A percentile compares a stretch with the other conserved stretches of the same genome.
Evolutionary conservation across 2,888 invertebrate genomes (phyloP).

Genomic region (Litoditis marina): DNA sequence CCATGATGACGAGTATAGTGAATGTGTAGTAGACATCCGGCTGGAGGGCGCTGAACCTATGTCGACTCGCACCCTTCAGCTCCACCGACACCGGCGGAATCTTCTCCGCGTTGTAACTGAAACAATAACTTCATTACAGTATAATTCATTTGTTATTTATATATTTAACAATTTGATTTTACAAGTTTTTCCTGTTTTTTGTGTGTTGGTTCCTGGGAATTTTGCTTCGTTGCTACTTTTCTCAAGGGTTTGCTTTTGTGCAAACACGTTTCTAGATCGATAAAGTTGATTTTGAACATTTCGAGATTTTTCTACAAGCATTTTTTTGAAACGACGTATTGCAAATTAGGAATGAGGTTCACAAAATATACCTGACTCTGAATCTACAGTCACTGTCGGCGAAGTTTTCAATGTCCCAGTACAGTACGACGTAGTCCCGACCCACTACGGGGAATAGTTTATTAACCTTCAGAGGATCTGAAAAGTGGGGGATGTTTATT

Average conservation of each 20-base stretch:
- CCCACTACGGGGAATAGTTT: conserved; percentile 56
- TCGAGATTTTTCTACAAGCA: no score
- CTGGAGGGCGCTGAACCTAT: conserved; percentile 51
- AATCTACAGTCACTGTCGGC: conserved; percentile 57
- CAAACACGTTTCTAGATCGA: not conserved
- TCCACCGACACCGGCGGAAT: conserved; percentile 43
- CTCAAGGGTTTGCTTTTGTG: no score
- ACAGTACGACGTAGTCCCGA: conserved; percentile 52
- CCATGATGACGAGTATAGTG: conserved; percentile 59
- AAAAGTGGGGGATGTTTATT: no score
- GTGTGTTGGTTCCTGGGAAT: no score
- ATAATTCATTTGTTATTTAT: no score
- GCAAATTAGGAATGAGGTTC: no score
- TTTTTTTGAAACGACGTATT: no score
- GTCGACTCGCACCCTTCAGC: conserved; percentile 44
- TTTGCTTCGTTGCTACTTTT: no score
- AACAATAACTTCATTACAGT: conserved; percentile 1
- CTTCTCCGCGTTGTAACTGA: conserved; percentile 40
- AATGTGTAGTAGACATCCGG: conserved; percentile 59
- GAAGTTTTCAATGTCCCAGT: conserved; percentile 59
- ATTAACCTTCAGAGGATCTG: conserved; percentile 59
- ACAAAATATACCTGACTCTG: conserved; percentile 43
- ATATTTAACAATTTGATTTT: not conserved
- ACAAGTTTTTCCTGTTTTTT: no score
- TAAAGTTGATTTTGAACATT: no score